Base-by-base conservation (phyloP, 2,888 invertebrate genomes). In the Euproctis similis region DNA sequence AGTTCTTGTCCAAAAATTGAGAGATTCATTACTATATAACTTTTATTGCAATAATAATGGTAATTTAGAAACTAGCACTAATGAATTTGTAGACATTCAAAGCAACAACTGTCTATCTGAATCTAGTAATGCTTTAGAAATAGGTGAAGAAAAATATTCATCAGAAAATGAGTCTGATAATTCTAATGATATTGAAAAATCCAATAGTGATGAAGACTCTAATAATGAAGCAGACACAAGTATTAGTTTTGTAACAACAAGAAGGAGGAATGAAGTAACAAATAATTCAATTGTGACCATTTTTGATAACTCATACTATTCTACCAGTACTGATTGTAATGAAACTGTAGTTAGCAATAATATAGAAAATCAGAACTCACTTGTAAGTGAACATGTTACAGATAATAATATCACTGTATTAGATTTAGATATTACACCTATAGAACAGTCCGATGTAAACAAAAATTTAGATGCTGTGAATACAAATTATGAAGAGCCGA, bases 191-290 rank as follows among this genome's bases (percentile, higher is more conserved):
- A n/a, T n/a, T n/a, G 26, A 12, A 17, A 36, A 38, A 19, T 23
- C 34, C n/a, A 36, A 30, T 31, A 45, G 30, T 7, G 11, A 21
- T 19, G n/a, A 2, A 8, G 8, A 8, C 4, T 11, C 4, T 35
- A 31, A 32, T 19, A 28, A 26, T 38, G 38, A 38, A 30, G 59
- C 66, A 34, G 62, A 66, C 5, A 55, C 39, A 46, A 61, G 49
- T 39, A 36, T 69, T 4, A 75, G 71, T 54, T 84, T 77, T 64
- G 77, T 84, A 2, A 82, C 77, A 26, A 81, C 72, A 17, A 70
- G 82, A 58, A 66, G 66, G 52, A 58, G 65, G 35, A 71, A 72
- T 56, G 59, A 65, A 40, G 21, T 57, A 1, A 50, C 51, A 19
- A 69, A 67, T 42, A 54, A 71, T 39, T 68, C 74, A 3, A 46